A percentile compares a stretch with the other conserved stretches of the same genome.
phyloP scores from a whole-genome alignment of 2,888 invertebrate species.

The Periphyllus acericola region DNA sequence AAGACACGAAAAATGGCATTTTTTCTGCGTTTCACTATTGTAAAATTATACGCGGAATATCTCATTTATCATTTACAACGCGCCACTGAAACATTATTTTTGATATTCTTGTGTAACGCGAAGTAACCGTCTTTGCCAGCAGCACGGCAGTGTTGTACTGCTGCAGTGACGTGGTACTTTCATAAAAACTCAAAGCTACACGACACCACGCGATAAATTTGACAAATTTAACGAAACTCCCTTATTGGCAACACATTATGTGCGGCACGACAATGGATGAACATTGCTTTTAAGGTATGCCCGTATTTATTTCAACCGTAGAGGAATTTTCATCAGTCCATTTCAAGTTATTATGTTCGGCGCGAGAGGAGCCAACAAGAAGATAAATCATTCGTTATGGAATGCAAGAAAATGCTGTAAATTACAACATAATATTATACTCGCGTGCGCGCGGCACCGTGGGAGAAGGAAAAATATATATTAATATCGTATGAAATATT shows the following conservation, averaged over 20 bases:
- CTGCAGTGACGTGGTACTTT: background rate
- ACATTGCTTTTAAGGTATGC: slow-evolving; percentile 32
- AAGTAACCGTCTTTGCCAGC: too few relatives aligned
- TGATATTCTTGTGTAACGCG: too few relatives aligned
- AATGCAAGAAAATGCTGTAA: slow-evolving; percentile 32
- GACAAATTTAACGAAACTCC: background rate
- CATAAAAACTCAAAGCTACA: background rate
- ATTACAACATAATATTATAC: background rate
- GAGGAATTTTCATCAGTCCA: slow-evolving; percentile 34
- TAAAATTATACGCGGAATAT: too few relatives aligned
- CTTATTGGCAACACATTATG: background rate
- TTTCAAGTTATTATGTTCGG: slow-evolving; percentile 31
- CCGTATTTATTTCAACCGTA: slow-evolving; percentile 18
- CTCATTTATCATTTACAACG: too few relatives aligned
- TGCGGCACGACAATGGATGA: background rate
- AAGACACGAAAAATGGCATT: too few relatives aligned
- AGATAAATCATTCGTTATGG: slow-evolving; percentile 36
- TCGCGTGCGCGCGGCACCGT: background rate
- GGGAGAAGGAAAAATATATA: slow-evolving; percentile 4
- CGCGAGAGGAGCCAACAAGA: background rate
- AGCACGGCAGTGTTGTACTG: too few relatives aligned
- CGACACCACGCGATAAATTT: background rate
- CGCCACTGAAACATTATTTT: too few relatives aligned
- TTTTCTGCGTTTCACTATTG: too few relatives aligned
- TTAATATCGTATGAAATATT: slow-evolving; percentile 39